Evolutionary conservation across 2,797 vertebrate genomes (phyloP).

Genomic region (Acestrorhynchus altus): DNA sequence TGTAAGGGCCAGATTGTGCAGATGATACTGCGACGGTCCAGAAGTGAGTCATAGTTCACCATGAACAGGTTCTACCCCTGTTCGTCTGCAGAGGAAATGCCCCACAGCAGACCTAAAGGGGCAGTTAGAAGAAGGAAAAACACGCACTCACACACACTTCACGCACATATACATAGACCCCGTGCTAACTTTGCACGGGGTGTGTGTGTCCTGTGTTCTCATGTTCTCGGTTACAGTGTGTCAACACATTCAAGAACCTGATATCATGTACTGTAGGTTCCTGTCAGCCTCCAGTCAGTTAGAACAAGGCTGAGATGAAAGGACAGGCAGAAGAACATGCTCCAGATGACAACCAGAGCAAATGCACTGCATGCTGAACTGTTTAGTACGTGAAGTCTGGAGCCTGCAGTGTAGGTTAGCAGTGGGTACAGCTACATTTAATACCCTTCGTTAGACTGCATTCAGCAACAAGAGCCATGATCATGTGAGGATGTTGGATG

Average conservation of each 20-base stretch:
- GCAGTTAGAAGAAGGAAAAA: slow-evolving; percentile 22
- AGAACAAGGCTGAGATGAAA: neutral
- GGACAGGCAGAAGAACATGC: neutral
- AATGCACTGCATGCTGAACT: slow-evolving; percentile 1
- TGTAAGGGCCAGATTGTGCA: too few relatives aligned
- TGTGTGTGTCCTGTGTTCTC: neutral
- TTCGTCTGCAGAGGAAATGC: neutral
- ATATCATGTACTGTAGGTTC: neutral
- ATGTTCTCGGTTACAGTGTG: neutral
- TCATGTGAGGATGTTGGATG: too few relatives aligned
- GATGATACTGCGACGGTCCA: too few relatives aligned
- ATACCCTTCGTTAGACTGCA: too few relatives aligned
- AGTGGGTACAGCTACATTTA: too few relatives aligned
- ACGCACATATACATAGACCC: slow-evolving; percentile 14
- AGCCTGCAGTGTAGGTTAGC: neutral
- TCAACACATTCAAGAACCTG: neutral
- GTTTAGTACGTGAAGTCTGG: neutral
- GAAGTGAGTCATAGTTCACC: too few relatives aligned
- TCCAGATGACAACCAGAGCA: slow-evolving; percentile 5
- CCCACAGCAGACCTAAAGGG: neutral
- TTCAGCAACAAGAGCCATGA: too few relatives aligned
- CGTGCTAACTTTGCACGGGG: neutral
- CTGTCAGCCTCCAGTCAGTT: neutral
- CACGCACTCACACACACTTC: neutral
- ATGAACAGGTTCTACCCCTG: slow-evolving; percentile 6